Conservation (phyloP, 2,888 invertebrate genomes). For the Conomelus anceps region DNA sequence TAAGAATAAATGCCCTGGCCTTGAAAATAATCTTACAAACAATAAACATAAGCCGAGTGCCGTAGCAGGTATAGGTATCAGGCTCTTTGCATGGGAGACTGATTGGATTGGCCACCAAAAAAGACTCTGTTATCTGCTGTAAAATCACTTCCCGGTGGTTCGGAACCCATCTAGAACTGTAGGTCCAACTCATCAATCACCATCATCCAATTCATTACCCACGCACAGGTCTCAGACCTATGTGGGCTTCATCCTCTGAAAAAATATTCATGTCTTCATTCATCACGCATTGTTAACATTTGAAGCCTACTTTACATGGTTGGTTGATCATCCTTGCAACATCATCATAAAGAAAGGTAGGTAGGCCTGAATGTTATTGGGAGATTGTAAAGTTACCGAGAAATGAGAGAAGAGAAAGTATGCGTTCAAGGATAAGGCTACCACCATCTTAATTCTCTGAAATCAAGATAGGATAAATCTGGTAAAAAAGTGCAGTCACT, state of each 20-base stretch:
- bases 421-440: not conserved
- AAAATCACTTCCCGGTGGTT: too few relatives aligned
- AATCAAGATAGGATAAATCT: not conserved
- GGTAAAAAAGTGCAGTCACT: not conserved
- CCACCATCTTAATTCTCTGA: not conserved
- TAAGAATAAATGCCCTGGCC: too few relatives aligned
- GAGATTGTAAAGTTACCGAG: not conserved
- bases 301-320: not conserved
- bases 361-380: not conserved
- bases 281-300: not conserved
- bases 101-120: too few relatives aligned
- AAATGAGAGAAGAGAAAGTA: not conserved
- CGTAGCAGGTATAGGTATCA: too few relatives aligned
- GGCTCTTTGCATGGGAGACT: too few relatives aligned
- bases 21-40: too few relatives aligned
- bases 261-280: not conserved
- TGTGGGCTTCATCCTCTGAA: not conserved
- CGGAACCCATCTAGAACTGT: too few relatives aligned
- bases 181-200: too few relatives aligned
- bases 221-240: too few relatives aligned
- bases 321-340: not conserved
- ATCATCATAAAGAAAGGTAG: not conserved
- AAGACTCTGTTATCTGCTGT: too few relatives aligned
- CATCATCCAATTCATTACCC: too few relatives aligned
- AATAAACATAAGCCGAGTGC: too few relatives aligned